Evolutionary conservation across 2,888 invertebrate genomes (phyloP).

Genomic region (Habrosyne pyritoides): DNA sequence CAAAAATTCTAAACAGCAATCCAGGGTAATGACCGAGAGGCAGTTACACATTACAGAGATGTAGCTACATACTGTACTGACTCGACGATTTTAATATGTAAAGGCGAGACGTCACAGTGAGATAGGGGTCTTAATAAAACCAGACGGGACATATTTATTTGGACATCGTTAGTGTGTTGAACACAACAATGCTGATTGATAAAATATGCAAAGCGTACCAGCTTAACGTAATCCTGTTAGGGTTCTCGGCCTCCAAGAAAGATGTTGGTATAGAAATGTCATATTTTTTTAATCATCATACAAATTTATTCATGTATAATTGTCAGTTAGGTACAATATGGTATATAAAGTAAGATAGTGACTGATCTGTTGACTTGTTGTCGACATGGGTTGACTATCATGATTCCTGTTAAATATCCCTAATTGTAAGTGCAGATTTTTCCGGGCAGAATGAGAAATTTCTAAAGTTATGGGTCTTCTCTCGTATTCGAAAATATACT

Average conservation of each 20-base stretch:
- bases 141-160: constrained; percentile 61
- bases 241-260: constrained; percentile 34
- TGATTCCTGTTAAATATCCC: too few species aligned
- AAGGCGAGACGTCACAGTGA: constrained; percentile 44
- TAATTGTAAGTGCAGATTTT: too few species aligned
- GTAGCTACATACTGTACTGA: constrained; percentile 12
- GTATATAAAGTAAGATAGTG: too few species aligned
- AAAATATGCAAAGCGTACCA: constrained; percentile 70
- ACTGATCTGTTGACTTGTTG: too few species aligned
- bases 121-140: constrained; percentile 55
- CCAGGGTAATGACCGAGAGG: constrained; percentile 39
- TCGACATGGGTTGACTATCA: too few species aligned
- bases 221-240: constrained; percentile 50
- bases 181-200: constrained; percentile 69
- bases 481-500: too few species aligned
- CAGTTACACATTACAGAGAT: constrained; percentile 34
- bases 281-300: not conserved
- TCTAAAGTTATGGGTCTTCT: too few species aligned
- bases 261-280: constrained; percentile 3
- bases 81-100: constrained; percentile 41
- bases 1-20: constrained; percentile 28
- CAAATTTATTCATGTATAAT: not conserved
- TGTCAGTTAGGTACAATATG: too few species aligned
- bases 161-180: constrained; percentile 58
- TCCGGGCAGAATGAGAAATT: too few species aligned